Evolutionary conservation across 2,888 invertebrate species (phyloP).

Genomic region (Iphiclides podalirius): DNA sequence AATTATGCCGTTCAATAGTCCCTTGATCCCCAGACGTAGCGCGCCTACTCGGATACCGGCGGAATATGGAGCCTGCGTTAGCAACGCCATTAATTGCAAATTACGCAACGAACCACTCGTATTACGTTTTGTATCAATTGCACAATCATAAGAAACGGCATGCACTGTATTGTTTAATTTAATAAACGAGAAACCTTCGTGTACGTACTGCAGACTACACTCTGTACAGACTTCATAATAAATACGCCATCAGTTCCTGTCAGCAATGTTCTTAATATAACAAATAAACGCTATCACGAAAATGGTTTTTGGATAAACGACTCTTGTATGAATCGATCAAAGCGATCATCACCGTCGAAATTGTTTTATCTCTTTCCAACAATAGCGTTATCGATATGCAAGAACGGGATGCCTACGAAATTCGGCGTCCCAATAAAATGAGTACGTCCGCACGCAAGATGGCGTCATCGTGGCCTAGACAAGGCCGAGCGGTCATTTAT

Average conservation of each 20-base stretch:
- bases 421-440: slow-evolving; percentile 66
- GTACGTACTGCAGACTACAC: too few species aligned
- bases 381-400: slow-evolving; percentile 27
- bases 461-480: slow-evolving; percentile 79
- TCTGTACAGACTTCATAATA: too few species aligned
- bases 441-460: slow-evolving; percentile 68
- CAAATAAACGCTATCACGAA: slow-evolving; percentile 19
- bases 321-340: neutral
- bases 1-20: slow-evolving; percentile 63
- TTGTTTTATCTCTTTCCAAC: slow-evolving; percentile 44
- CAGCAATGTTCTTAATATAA: too few species aligned
- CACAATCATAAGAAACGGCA: slow-evolving; percentile 31
- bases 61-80: slow-evolving; percentile 43
- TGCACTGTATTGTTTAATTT: neutral
- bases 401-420: slow-evolving; percentile 56
- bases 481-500: slow-evolving; percentile 77
- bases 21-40: slow-evolving; percentile 54
- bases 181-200: slow-evolving; percentile 8
- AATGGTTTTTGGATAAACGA: neutral
- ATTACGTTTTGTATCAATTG: slow-evolving; percentile 30
- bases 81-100: slow-evolving; percentile 54
- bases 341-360: slow-evolving; percentile 33
- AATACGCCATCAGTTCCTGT: too few species aligned
- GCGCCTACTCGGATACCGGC: slow-evolving; percentile 44
- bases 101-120: slow-evolving; percentile 48